These are phyloP conservation scores for Cylindroiulus punctatus DNA, from an alignment of 2,888 invertebrate genomes.

Conservation along the genomic window DNA sequence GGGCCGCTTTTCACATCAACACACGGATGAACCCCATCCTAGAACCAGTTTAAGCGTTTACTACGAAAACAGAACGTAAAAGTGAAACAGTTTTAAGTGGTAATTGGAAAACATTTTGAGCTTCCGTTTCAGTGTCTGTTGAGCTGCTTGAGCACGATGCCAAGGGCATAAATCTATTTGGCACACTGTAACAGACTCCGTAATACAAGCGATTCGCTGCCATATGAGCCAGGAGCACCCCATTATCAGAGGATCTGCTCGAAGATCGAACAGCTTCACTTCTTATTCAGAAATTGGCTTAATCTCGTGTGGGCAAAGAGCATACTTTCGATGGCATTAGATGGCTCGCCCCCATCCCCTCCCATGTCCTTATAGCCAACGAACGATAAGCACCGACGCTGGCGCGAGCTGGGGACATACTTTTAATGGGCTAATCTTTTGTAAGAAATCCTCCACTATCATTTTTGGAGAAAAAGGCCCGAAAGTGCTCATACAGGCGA, in stretches of 20 bases:
- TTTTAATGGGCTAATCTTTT: conserved; percentile 38
- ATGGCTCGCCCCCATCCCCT: conserved; percentile 19
- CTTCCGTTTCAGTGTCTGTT: conserved; percentile 1
- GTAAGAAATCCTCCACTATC: conserved; percentile 37
- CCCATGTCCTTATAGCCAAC: not conserved
- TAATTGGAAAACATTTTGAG: conserved; percentile 33
- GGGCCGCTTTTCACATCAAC: too few relatives aligned
- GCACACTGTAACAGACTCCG: not conserved
- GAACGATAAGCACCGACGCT: not conserved
- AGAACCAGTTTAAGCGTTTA: not conserved
- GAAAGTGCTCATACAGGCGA: conserved; percentile 25
- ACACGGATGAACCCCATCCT: not conserved
- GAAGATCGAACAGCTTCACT: conserved; percentile 37
- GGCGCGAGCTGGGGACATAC: not conserved
- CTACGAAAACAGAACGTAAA: not conserved
- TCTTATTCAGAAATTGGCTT: conserved; percentile 37
- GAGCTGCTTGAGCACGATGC: not conserved
- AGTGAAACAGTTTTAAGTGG: conserved; percentile 27
- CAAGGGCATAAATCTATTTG: not conserved
- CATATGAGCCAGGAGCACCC: not conserved
- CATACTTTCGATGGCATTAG: conserved; percentile 38
- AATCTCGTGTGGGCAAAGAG: conserved; percentile 33
- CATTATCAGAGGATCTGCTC: conserved; percentile 10
- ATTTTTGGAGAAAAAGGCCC: conserved; percentile 33
- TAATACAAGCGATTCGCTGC: not conserved